Conservation (phyloP, 2,113 vertebrate genomes). For the Apteryx owenii region DNA sequence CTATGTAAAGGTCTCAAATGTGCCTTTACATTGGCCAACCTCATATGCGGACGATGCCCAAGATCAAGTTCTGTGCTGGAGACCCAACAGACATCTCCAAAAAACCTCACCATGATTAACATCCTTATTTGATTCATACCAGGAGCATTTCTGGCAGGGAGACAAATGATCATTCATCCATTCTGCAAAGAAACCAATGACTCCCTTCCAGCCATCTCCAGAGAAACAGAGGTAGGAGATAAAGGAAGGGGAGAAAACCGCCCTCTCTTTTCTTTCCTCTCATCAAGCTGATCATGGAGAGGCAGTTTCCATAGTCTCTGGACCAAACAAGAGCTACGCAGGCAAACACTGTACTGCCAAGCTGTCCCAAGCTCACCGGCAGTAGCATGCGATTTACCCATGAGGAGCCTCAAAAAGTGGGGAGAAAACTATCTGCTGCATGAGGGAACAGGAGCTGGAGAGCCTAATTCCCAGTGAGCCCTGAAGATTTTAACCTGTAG, state of each 20-base stretch:
- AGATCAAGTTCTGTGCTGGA: background rate
- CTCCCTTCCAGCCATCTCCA: background rate
- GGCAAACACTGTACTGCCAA: rapidly evolving
- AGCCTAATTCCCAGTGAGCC: background rate
- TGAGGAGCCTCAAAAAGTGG: background rate
- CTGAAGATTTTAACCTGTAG: background rate
- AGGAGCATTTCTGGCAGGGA: background rate
- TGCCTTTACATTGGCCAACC: background rate
- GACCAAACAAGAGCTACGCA: background rate
- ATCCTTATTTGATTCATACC: rapidly evolving
- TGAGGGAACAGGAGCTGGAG: background rate
- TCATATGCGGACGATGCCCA: background rate
- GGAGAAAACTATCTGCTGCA: background rate
- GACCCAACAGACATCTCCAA: background rate
- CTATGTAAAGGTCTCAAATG: background rate
- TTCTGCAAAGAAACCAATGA: background rate
- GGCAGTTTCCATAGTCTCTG: rapidly evolving
- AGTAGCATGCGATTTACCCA: too few species aligned
- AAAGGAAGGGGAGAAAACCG: background rate
- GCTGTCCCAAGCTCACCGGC: rapidly evolving
- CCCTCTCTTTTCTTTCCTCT: background rate
- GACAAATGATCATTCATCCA: background rate
- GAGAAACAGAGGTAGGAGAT: background rate
- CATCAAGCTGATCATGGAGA: background rate
- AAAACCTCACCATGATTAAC: rapidly evolving